A percentile compares a stretch with the other conserved stretches of the same genome.
Evolutionary conservation across 2,888 invertebrate genomes (phyloP).

Genomic region (Chymomyza amoena): DNA sequence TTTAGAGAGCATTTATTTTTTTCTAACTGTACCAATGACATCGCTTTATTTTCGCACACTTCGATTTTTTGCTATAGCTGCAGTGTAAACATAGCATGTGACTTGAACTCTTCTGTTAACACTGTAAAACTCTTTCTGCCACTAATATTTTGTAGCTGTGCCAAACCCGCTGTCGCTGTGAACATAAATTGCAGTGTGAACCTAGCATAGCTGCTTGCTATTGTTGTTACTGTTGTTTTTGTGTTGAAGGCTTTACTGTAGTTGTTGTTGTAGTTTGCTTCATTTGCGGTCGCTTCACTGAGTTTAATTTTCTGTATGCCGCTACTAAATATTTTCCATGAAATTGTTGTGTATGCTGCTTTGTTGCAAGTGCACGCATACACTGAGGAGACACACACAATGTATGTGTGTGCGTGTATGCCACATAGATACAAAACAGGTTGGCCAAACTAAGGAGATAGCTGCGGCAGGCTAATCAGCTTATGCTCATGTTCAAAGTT

Average conservation of each 20-base stretch:
- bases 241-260: neutral
- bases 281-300: slow-evolving; percentile 48
- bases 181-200: neutral
- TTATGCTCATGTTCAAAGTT: neutral
- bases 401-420: slow-evolving; percentile 41
- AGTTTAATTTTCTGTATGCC: slow-evolving; percentile 58
- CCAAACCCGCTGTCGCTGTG: neutral
- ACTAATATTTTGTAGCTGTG: no score
- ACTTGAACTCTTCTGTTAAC: no score
- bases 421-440: slow-evolving; percentile 56
- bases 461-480: neutral
- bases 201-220: neutral
- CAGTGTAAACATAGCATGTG: no score
- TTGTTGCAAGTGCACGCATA: slow-evolving; percentile 37
- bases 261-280: slow-evolving; percentile 21
- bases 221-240: neutral
- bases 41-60: no score
- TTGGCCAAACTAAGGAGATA: slow-evolving; percentile 43
- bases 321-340: slow-evolving; percentile 69
- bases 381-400: neutral
- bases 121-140: no score
- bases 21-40: no score
- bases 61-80: no score
- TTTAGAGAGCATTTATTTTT: no score
- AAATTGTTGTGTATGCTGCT: slow-evolving; percentile 42